phyloP scores from a whole-genome alignment of 2,797 vertebrate genomes.

The Melanotaenia nigrans region DNA sequence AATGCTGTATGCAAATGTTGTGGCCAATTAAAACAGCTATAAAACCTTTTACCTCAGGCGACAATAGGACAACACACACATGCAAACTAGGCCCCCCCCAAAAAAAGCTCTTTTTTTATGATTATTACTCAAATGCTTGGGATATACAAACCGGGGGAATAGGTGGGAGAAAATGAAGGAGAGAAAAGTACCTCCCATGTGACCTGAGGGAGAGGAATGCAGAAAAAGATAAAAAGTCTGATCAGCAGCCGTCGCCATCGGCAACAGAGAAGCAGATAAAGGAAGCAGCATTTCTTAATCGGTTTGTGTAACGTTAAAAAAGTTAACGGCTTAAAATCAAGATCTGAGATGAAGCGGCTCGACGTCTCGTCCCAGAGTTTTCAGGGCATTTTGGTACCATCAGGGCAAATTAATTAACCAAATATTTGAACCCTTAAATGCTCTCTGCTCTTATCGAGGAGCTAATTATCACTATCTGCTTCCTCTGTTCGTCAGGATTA shows the following conservation, averaged over 20 bases:
- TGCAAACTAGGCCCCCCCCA: no score
- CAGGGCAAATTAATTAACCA: conserved; percentile 65
- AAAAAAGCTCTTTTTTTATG: background rate
- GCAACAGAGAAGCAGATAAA: conserved; percentile 23
- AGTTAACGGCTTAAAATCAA: conserved; percentile 2
- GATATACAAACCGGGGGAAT: no score
- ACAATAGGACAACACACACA: no score
- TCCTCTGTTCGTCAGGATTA: conserved; percentile 64
- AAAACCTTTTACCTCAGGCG: background rate
- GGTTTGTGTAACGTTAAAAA: conserved; percentile 19
- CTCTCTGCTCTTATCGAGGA: conserved; percentile 57
- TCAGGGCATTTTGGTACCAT: conserved; percentile 20
- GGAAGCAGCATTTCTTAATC: background rate
- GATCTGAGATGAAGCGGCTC: background rate
- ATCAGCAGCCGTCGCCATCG: conserved; percentile 42
- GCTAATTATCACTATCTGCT: conserved; percentile 68
- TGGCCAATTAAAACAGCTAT: background rate
- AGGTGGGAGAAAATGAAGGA: background rate
- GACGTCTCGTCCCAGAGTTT: background rate
- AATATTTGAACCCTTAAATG: conserved; percentile 59
- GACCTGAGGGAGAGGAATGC: conserved; percentile 33
- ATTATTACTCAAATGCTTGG: no score
- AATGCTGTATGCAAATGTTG: background rate
- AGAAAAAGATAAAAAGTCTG: conserved; percentile 30
- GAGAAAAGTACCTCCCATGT: conserved; percentile 32